Percentiles rank a stretch among this genome's conserved stretches.
These are phyloP conservation scores for Brienomyrus brachyistius DNA, from an alignment of 2,113 vertebrate species.

Conservation along the genomic window DNA sequence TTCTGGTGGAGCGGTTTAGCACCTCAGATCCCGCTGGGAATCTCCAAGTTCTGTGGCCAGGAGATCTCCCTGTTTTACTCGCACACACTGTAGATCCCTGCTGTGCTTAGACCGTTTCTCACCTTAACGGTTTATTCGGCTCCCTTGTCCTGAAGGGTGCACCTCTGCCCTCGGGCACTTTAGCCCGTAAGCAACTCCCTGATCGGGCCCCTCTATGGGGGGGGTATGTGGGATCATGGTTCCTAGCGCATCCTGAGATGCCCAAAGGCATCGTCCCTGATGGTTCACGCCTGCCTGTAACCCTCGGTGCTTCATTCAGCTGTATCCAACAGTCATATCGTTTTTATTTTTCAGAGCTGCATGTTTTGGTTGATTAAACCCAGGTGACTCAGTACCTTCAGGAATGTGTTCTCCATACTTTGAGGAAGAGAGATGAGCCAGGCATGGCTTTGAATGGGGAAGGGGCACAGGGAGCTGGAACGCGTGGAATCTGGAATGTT, in stretches of 20 bases:
- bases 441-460: not conserved
- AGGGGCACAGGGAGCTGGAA: not conserved
- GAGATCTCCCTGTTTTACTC: not conserved
- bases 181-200: not conserved
- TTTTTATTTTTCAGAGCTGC: not conserved
- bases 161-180: not conserved
- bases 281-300: not conserved
- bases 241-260: not conserved
- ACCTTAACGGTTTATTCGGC: not conserved
- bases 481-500: slow-evolving; percentile 18
- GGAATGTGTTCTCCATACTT: not conserved
- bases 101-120: not conserved
- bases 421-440: not conserved
- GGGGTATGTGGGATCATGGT: not conserved
- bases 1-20: not conserved
- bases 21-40: not conserved
- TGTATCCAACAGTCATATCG: not conserved
- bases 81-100: not conserved
- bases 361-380: not conserved
- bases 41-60: not conserved
- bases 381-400: not conserved
- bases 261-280: not conserved
- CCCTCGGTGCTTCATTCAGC: not conserved
- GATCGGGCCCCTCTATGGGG: not conserved
- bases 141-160: not conserved